Base-by-base conservation (phyloP, 1,140 invertebrate species). In the Doryteuthis pealeii region DNA sequence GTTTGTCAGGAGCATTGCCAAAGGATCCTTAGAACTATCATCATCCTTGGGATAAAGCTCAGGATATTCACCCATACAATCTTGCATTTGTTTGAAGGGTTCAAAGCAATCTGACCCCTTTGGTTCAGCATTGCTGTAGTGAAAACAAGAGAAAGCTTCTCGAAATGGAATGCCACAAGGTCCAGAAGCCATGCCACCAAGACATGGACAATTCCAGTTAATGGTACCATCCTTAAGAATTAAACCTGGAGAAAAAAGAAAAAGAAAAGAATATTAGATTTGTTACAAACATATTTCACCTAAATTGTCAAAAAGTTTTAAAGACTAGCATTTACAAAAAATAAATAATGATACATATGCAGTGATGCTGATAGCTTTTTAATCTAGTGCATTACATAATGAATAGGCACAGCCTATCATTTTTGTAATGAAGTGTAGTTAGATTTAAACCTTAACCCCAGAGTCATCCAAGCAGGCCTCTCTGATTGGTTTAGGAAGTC, bases 201-300 rank as follows among this genome's bases (percentile, higher is more conserved):
- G 90, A 88, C 97, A 99, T 0, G 96, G 97, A 83, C 97, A 99
- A 84, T 93, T 93, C 96, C 96, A 99, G 88, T 99, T 99, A 74
- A 99, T 97, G 68, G 94, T 92, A 8, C 97, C 96, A 89, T 95
- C 94, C 1, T 93, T 90, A 40, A 94, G 88, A 74, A 98, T 92
- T 1, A 97, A 88, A 35, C 96, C 96, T 74, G 92, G 91, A 77
- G 76, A 58, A 72, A 14, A 77, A 73, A 70, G 30, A 67, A 12
- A 15, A 45, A n/a, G 10, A 14, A 33, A n/a, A n/a, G n/a, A n/a
- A n/a, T n/a, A n/a, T 70, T 32, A 28, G 2, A 14, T 26, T 35
- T 18, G 12, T 12, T n/a, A 12, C 12, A 31, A 18, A 14, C 12
- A 68, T 18, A 14, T 68, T 28, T n/a, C 18, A 68, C 12, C 14